Evolutionary conservation across 2,888 invertebrate species (phyloP), one percentile per base, ranked within the genome.

Genomic region (Drosophila meridionalis): DNA sequence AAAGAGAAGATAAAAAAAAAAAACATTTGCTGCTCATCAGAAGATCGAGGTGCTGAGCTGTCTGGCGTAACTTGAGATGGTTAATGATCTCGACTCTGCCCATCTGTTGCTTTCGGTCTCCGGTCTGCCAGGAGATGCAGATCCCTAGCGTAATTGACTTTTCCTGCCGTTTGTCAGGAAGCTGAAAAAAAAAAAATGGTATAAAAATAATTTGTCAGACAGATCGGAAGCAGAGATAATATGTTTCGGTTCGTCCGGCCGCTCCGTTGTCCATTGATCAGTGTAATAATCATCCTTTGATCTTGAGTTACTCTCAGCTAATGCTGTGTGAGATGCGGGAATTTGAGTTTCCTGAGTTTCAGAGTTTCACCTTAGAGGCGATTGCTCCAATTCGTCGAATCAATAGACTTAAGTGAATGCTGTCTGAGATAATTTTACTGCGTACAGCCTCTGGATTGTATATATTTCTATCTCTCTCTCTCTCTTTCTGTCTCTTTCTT

Each of bases 221-320:
- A 83, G 76, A 86, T 85, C 89, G 85, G 85, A 85, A 85, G 85
- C 89, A 88, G 70, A 65, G 87, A 63, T 81, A 62, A 68, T 67
- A 66, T 60, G 72, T 70, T 62, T 55, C 12, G 30, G 64, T 73
- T 81, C 62, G 48, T 62, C 45, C 66, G 42, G 52, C 14, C 50
- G 45, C 50, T 14, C 45, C 73, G 76, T 66, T 75, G 76, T 66
- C 71, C 89, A 88, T 60, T 74, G 89, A 81, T 88, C 84, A 86
- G 87, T 77, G 75, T 78, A 88, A 85, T 77, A 67, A 64, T 86
- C 84, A 81, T 88, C 87, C 89, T 77, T 73, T 73, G 67, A 83
- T 88, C 85, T 85, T 86, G 72, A 69, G 70, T 88, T 87, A 47
- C 61, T 40, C 52, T 55, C 5, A 20, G 36, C 20, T 40, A 58